These are phyloP conservation scores for Triplophysa bombifrons DNA, from an alignment of 2,797 vertebrate species.

Conservation along the genomic window DNA sequence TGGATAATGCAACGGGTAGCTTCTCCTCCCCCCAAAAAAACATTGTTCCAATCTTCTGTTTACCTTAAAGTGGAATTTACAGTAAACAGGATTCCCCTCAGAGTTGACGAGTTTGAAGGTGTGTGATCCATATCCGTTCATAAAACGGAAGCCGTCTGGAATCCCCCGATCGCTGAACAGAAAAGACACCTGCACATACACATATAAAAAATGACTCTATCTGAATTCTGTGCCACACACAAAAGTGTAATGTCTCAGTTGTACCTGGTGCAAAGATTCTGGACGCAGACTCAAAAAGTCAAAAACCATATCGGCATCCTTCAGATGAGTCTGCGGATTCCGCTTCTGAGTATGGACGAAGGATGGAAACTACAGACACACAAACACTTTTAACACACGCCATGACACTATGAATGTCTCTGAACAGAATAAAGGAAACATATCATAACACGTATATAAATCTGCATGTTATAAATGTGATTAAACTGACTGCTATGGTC, in stretches of 20 bases:
- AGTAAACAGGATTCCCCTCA: slow-evolving; percentile 80
- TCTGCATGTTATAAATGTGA: neutral
- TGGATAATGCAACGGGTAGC: too few relatives aligned
- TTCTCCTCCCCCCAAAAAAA: too few relatives aligned
- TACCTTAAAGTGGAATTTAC: slow-evolving; percentile 98
- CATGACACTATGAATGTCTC: too few relatives aligned
- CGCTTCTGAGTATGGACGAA: slow-evolving; percentile 97
- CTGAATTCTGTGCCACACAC: neutral
- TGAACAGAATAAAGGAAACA: too few relatives aligned
- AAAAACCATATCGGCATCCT: slow-evolving; percentile 96
- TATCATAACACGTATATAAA: too few relatives aligned
- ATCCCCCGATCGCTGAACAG: slow-evolving; percentile 94
- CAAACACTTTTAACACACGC: neutral
- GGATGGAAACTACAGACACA: slow-evolving; percentile 86
- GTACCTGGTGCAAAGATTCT: slow-evolving; percentile 91
- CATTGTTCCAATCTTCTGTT: too few relatives aligned
- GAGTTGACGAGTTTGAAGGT: slow-evolving; percentile 92
- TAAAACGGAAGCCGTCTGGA: slow-evolving; percentile 92
- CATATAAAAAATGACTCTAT: slow-evolving; percentile 10
- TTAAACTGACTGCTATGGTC: neutral
- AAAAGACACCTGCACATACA: slow-evolving; percentile 83
- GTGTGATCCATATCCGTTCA: slow-evolving; percentile 97
- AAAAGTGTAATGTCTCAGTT: neutral
- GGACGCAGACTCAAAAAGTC: slow-evolving; percentile 94
- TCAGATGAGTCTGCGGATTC: slow-evolving; percentile 96